phyloP scores from a whole-genome alignment of 2,113 vertebrate genomes.

The Cryptomyrus ogoouensis region DNA sequence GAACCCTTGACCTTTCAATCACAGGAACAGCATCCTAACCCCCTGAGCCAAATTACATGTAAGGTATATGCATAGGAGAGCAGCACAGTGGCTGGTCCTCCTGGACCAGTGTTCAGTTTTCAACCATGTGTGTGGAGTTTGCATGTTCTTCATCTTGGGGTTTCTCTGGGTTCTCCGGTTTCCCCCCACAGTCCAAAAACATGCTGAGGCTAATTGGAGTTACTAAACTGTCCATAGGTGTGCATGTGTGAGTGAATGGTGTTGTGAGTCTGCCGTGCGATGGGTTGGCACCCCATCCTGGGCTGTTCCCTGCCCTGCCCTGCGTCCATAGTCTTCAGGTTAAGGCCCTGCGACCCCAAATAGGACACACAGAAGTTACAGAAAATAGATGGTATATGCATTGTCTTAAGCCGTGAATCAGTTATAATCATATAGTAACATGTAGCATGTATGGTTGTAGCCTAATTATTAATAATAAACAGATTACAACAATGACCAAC shows the following conservation, averaged over 20 bases:
- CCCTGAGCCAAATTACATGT: neutral
- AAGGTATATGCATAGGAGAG: neutral
- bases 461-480: neutral
- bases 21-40: neutral
- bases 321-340: neutral
- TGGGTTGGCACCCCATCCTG: neutral
- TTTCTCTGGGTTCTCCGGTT: neutral
- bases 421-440: neutral
- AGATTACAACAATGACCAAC: neutral
- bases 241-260: neutral
- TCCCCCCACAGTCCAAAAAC: neutral
- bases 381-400: neutral
- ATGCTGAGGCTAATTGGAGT: neutral
- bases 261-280: neutral
- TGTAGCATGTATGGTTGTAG: neutral
- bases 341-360: neutral
- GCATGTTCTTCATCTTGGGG: neutral
- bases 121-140: neutral
- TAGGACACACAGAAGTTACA: neutral
- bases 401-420: neutral
- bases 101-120: neutral
- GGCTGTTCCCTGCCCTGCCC: neutral
- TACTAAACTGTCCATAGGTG: neutral
- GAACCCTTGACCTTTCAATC: neutral
- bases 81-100: neutral